These are phyloP conservation scores for Lucilia cuprina DNA, from an alignment of 1,140 invertebrate genomes.

Conservation along the genomic window DNA sequence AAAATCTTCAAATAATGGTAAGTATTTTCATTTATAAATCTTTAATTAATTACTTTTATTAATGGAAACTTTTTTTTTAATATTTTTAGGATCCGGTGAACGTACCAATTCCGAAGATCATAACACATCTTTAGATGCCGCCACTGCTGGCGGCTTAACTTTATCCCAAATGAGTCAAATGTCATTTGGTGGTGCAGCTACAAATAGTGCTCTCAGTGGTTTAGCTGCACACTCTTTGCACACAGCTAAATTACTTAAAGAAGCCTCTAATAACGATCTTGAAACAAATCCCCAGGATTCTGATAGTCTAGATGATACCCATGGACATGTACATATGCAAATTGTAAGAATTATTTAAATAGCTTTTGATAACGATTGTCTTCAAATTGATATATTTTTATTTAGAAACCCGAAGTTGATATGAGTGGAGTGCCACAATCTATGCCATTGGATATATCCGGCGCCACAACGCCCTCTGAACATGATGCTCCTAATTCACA, in stretches of 20 bases:
- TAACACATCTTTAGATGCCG: slow-evolving; percentile 55
- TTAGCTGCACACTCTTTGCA: slow-evolving; percentile 55
- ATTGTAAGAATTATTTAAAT: slow-evolving; percentile 55
- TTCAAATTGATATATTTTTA: background rate
- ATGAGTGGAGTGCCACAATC: slow-evolving; percentile 59
- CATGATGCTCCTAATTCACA: slow-evolving; percentile 61
- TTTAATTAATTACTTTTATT: slow-evolving; percentile 17
- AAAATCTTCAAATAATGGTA: slow-evolving; percentile 70
- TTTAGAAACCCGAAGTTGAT: slow-evolving; percentile 60
- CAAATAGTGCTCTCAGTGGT: slow-evolving; percentile 44
- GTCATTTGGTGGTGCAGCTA: slow-evolving; percentile 50
- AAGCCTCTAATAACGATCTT: slow-evolving; percentile 52
- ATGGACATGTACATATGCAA: slow-evolving; percentile 61
- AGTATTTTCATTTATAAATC: background rate
- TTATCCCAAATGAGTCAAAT: slow-evolving; percentile 60
- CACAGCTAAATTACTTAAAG: slow-evolving; percentile 57
- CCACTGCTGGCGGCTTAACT: slow-evolving; percentile 51
- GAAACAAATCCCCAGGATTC: slow-evolving; percentile 59
- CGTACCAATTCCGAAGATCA: slow-evolving; percentile 63
- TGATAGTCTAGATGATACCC: slow-evolving; percentile 55
- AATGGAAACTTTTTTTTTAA: background rate
- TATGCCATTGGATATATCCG: slow-evolving; percentile 61
- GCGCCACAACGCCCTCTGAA: slow-evolving; percentile 60
- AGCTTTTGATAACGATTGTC: background rate
- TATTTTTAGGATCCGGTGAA: slow-evolving; percentile 66